Conservation (phyloP, 1,140 invertebrate species). For the Phocides pigmalion region DNA sequence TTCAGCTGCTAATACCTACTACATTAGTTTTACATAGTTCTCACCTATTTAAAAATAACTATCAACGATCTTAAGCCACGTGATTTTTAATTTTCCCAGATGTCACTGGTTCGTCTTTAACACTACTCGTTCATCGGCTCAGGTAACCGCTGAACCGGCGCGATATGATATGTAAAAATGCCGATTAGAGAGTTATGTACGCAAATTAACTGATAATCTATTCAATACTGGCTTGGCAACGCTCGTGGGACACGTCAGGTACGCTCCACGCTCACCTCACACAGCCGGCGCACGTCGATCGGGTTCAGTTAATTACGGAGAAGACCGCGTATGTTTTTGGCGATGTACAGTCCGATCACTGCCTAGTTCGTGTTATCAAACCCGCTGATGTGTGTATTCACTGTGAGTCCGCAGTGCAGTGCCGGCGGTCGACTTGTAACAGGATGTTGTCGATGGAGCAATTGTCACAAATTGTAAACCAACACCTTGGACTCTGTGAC, state of each 20-base stretch:
- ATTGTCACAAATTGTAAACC: constrained; percentile 73
- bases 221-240: constrained; percentile 62
- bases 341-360: constrained; percentile 59
- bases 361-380: constrained; percentile 69
- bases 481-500: constrained; percentile 64
- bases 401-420: constrained; percentile 71
- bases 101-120: constrained; percentile 58
- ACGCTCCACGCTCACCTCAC: constrained; percentile 56
- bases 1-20: constrained; percentile 42
- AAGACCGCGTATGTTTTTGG: constrained; percentile 63
- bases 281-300: constrained; percentile 62
- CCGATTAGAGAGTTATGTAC: constrained; percentile 37
- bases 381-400: constrained; percentile 69
- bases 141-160: constrained; percentile 49
- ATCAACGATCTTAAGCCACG: constrained; percentile 53
- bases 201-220: constrained; percentile 54
- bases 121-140: constrained; percentile 43
- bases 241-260: constrained; percentile 54
- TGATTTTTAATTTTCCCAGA: constrained; percentile 49
- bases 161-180: constrained; percentile 38
- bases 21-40: constrained; percentile 45
- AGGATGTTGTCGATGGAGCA: constrained; percentile 80
- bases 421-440: constrained; percentile 64
- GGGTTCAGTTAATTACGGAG: constrained; percentile 62
- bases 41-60: constrained; percentile 63